Evolutionary conservation across 1,140 invertebrate genomes (phyloP).

Genomic region (Stegodyphus mimosarum): DNA sequence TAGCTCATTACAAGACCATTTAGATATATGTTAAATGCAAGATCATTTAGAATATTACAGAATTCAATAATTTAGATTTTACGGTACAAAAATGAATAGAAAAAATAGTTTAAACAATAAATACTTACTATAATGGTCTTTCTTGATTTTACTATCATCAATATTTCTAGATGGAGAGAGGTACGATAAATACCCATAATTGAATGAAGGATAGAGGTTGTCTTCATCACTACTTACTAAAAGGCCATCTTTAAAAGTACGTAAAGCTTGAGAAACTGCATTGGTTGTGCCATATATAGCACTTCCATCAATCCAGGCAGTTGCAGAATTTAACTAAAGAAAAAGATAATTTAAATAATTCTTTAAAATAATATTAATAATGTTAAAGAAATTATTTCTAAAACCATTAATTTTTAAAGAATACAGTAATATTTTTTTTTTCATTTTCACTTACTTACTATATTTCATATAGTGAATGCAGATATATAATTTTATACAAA

Average conservation of each 20-base stretch:
- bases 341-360: background rate
- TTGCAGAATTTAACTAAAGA: conserved; percentile 74
- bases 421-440: no score
- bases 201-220: conserved; percentile 71
- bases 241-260: conserved; percentile 69
- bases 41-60: no score
- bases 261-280: conserved; percentile 72
- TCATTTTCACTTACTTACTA: no score
- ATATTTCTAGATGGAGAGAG: conserved; percentile 24
- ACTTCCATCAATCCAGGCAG: conserved; percentile 74
- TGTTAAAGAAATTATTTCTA: no score
- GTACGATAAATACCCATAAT: conserved; percentile 67
- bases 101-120: background rate
- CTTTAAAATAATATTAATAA: background rate
- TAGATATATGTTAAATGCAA: no score
- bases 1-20: no score
- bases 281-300: conserved; percentile 74
- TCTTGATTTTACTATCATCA: conserved; percentile 14
- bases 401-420: no score
- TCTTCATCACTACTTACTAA: conserved; percentile 67
- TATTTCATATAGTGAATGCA: no score
- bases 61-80: no score
- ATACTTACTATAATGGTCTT: conserved; percentile 29
- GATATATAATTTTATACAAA: no score
- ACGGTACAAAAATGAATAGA: background rate